phyloP scores from a whole-genome alignment of 1,140 invertebrate species.

The Thaumatotibia leucotreta region DNA sequence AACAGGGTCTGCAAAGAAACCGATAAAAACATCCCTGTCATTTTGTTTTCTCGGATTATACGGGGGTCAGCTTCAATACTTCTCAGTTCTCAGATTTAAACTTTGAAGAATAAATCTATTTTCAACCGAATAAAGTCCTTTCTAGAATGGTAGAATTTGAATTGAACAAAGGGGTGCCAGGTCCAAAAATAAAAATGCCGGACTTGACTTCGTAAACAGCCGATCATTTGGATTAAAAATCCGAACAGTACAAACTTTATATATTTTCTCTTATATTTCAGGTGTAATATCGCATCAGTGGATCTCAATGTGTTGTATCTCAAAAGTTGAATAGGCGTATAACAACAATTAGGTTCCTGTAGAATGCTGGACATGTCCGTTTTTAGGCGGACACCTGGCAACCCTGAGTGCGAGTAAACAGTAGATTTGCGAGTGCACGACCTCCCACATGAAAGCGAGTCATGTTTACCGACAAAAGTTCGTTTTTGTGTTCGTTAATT shows the following conservation, averaged over 20 bases:
- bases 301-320: too few species aligned
- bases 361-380: too few species aligned
- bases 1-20: background rate
- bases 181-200: too few species aligned
- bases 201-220: too few species aligned
- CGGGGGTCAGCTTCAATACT: background rate
- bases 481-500: constrained; percentile 4
- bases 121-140: background rate
- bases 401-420: background rate
- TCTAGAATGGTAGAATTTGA: background rate
- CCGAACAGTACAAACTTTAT: too few species aligned
- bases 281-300: too few species aligned
- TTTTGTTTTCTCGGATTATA: constrained; percentile 5
- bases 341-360: too few species aligned
- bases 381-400: too few species aligned
- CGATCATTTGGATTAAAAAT: too few species aligned
- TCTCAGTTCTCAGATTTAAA: background rate
- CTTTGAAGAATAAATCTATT: background rate
- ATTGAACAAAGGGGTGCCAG: too few species aligned
- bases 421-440: constrained; percentile 1
- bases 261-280: too few species aligned
- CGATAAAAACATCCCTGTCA: background rate
- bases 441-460: constrained; percentile 8
- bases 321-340: too few species aligned
- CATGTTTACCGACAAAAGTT: constrained; percentile 11